Evolutionary conservation across 2,113 vertebrate genomes (phyloP).

Genomic region (Panurus biarmicus): DNA sequence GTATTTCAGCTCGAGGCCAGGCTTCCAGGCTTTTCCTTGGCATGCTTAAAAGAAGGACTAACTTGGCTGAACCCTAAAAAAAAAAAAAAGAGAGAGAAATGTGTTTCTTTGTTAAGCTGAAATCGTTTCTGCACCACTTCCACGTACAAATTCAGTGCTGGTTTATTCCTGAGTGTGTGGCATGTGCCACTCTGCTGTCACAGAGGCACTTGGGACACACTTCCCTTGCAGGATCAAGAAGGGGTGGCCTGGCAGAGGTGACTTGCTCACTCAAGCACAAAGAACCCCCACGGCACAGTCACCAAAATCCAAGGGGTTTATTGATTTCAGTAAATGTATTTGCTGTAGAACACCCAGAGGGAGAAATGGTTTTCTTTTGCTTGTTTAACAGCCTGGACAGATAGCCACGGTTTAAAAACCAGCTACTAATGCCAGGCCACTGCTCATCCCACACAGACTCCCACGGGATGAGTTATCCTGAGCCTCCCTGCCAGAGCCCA

Average conservation of each 20-base stretch:
- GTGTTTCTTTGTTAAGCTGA: not conserved
- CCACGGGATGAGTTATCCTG: not conserved
- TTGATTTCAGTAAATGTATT: not conserved
- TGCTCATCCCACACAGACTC: not conserved
- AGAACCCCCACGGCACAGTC: not conserved
- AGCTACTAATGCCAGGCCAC: not conserved
- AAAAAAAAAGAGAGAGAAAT: not conserved
- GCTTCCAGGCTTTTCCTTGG: not conserved
- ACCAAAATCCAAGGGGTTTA: not conserved
- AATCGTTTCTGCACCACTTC: not conserved
- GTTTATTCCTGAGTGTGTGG: not conserved
- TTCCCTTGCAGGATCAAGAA: not conserved
- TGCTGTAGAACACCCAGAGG: not conserved
- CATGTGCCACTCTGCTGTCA: not conserved
- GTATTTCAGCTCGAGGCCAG: not conserved
- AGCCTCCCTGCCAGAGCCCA: not conserved
- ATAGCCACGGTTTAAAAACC: not conserved
- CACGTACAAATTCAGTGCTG: not conserved
- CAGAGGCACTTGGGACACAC: not conserved
- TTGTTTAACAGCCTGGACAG: not conserved
- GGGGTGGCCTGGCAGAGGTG: not conserved
- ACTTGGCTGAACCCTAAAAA: not conserved
- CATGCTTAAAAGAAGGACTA: not conserved
- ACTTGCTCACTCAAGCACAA: not conserved
- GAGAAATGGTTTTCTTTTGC: not conserved